These are phyloP conservation scores for Sisyra nigra DNA, from an alignment of 2,888 invertebrate genomes.

Conservation along the genomic window DNA sequence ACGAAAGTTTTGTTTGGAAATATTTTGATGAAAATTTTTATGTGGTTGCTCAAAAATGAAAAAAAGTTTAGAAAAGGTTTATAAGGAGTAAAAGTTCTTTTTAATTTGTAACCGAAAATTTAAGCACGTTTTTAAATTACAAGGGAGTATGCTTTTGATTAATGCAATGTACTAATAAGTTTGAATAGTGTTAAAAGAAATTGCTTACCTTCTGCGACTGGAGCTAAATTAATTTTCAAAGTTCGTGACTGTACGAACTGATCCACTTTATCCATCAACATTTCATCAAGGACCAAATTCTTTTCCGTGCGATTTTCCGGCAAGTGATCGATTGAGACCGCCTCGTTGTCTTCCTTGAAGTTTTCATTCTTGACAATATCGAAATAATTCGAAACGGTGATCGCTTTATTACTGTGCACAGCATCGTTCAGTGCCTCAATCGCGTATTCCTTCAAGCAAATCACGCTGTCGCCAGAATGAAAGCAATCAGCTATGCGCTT, in stretches of 20 bases:
- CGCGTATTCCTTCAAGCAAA: conserved; percentile 29
- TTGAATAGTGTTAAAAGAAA: no score
- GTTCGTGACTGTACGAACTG: conserved; percentile 27
- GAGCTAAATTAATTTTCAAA: conserved; percentile 25
- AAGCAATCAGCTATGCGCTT: conserved; percentile 21
- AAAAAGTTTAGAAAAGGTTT: no score
- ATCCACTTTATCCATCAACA: conserved; percentile 24
- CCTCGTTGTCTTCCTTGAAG: conserved; percentile 22
- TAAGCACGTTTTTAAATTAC: conserved; percentile 2
- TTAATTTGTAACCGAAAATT: no score
- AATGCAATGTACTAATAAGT: neutral
- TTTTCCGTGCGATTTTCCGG: conserved; percentile 36
- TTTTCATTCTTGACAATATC: conserved; percentile 24
- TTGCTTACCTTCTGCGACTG: conserved; percentile 16
- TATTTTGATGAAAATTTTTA: no score
- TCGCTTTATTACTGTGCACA: conserved; percentile 22
- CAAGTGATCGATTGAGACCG: conserved; percentile 25
- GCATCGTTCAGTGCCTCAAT: conserved; percentile 27
- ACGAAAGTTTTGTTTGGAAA: no score
- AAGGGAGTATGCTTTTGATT: neutral
- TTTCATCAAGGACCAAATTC: conserved; percentile 28
- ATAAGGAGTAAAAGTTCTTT: no score
- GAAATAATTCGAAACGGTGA: conserved; percentile 20
- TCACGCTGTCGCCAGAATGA: conserved; percentile 18
- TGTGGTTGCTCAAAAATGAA: no score